Conservation (phyloP, 2,113 vertebrate species). For the Herpetotheres cachinnans region DNA sequence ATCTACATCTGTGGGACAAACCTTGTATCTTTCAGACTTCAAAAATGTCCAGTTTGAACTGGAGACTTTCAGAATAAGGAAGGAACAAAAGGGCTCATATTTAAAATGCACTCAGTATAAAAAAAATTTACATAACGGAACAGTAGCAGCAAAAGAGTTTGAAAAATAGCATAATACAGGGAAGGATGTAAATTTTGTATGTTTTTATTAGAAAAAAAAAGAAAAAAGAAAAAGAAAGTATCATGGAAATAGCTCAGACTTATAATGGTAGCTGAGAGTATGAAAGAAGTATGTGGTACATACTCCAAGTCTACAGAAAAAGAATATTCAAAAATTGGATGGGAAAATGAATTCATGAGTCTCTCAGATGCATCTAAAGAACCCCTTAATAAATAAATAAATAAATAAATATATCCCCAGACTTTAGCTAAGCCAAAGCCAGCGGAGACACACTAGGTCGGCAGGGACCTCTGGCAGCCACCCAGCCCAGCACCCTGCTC, state of each 20-base stretch:
- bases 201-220: not conserved
- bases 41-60: not conserved
- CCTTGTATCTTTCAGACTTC: not conserved
- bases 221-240: not conserved
- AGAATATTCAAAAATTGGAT: not conserved
- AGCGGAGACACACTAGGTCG: not conserved
- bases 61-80: not conserved
- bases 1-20: not conserved
- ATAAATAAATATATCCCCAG: not conserved
- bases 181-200: not conserved
- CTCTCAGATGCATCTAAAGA: not conserved
- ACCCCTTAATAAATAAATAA: accelerated
- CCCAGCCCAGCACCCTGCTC: not conserved
- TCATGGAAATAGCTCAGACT: not conserved
- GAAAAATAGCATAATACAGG: not conserved
- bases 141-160: not conserved
- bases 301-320: not conserved
- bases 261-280: not conserved
- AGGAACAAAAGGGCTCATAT: not conserved
- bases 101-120: not conserved
- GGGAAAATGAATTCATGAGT: not conserved
- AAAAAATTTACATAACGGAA: not conserved
- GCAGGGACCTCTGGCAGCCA: accelerated
- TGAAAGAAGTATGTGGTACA: not conserved
- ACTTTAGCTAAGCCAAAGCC: not conserved